Percentiles rank a stretch among this genome's conserved stretches.
These are phyloP conservation scores for Aphelenchoides besseyi DNA, from an alignment of 1,140 invertebrate species.

Conservation along the genomic window DNA sequence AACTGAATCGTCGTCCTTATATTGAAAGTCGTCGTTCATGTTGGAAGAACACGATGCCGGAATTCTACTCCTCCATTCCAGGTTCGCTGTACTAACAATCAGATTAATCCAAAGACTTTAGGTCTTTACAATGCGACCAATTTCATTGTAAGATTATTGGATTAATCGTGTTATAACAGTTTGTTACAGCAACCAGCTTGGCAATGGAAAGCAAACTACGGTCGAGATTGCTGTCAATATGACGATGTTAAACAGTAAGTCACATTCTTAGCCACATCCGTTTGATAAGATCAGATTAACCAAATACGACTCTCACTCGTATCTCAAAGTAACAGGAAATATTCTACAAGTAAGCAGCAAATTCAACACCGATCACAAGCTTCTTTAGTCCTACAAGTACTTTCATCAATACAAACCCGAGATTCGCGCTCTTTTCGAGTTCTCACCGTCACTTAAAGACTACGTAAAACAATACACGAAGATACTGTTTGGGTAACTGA, in stretches of 20 bases:
- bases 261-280: not conserved
- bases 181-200: not conserved
- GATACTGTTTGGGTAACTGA: constrained; percentile 2
- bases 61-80: not conserved
- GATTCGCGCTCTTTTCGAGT: not conserved
- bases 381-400: constrained; percentile 1
- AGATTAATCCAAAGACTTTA: too few relatives aligned
- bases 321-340: not conserved
- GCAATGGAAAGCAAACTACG: not conserved
- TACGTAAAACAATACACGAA: not conserved
- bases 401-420: constrained; percentile 6
- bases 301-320: not conserved
- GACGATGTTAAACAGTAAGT: not conserved
- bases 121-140: not conserved
- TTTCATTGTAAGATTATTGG: not conserved
- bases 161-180: not conserved
- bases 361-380: too few relatives aligned
- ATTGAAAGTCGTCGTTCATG: not conserved
- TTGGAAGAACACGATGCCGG: not conserved
- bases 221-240: not conserved
- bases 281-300: not conserved
- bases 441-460: constrained; percentile 7
- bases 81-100: too few relatives aligned
- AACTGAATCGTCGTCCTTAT: not conserved
- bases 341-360: too few relatives aligned